Base-by-base conservation (phyloP, 2,113 vertebrate species). In the Esox niger region DNA sequence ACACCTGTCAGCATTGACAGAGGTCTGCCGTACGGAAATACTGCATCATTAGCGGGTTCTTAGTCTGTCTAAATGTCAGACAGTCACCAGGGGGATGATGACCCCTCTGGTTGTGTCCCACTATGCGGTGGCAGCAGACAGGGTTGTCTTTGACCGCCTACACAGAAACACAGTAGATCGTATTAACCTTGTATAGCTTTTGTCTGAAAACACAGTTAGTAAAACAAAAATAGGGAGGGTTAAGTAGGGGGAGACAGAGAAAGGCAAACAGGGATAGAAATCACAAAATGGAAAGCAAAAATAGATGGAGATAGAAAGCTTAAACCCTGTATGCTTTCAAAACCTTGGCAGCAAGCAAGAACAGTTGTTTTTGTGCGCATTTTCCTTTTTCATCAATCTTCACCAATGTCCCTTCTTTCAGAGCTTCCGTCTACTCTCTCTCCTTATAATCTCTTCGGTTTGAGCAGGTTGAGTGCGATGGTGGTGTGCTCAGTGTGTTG, bases 31-130 rank as follows among this genome's bases (percentile, higher is more conserved):
- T 75, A 27, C 82, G 66, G 85, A 86, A 87, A 86, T 61, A 68
- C 73, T 69, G 79, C 86, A 86, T 90, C 86, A 88, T 91, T 91
- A 91, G 81, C 82, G 79, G 74, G 86, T 89, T 90, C 87, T 86
- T 83, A 82, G 73, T 82, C 62, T 81, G 80, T 86, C 78, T 77
- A 87, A 90, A 92, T 91, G 89, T 88, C 89, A 90, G 64, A 6
- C 74, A 71, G 79, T 76, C 82, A 75, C 81, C 7, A 29, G 57
- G 56, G 8, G 58, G 52, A 77, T 62, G 11, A 54, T 72, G 76
- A 81, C 82, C 83, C 80, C 38, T 31, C 54, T 61, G 73, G 77
- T 65, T 72, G 66, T 43, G 54, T 78, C 68, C 11, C 63, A 72
- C 71, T 73, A 65, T 77, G 80, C 62, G 56, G 54, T 70, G 74